Evolutionary conservation across 2,888 invertebrate species (phyloP).

Genomic region (Pharmacophagus antenor): DNA sequence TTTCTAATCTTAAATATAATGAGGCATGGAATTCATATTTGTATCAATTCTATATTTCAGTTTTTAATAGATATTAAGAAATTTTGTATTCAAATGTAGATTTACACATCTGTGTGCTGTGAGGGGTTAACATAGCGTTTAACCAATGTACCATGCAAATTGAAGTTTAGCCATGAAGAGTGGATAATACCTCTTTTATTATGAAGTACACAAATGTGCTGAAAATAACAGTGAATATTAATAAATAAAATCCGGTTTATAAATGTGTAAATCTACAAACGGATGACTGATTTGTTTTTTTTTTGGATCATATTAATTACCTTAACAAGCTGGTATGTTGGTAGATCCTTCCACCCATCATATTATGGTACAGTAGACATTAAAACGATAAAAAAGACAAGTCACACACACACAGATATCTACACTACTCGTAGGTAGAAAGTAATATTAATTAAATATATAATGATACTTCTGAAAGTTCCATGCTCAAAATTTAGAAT

Average conservation of each 20-base stretch:
- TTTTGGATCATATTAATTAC: slow-evolving; percentile 71
- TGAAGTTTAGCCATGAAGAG: slow-evolving; percentile 37
- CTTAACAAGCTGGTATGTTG: slow-evolving; percentile 85
- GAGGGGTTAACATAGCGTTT: slow-evolving; percentile 33
- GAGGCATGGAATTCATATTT: slow-evolving; percentile 61
- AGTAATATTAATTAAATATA: slow-evolving; percentile 33
- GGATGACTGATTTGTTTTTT: slow-evolving; percentile 53
- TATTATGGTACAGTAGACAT: slow-evolving; percentile 77
- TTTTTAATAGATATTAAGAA: slow-evolving; percentile 30
- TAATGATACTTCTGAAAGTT: slow-evolving; percentile 33
- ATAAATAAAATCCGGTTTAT: slow-evolving; percentile 16
- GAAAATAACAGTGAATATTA: slow-evolving; percentile 6
- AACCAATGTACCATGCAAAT: slow-evolving; percentile 39
- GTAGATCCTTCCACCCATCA: slow-evolving; percentile 83
- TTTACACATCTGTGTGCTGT: slow-evolving; percentile 66
- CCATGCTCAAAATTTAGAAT: slow-evolving; percentile 39
- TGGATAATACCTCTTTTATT: slow-evolving; percentile 26
- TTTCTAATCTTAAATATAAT: slow-evolving; percentile 50
- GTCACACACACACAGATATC: slow-evolving; percentile 76
- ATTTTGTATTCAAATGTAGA: slow-evolving; percentile 52
- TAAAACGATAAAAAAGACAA: slow-evolving; percentile 78
- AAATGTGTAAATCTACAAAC: slow-evolving; percentile 75
- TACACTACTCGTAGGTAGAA: slow-evolving; percentile 48
- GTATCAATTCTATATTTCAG: slow-evolving; percentile 38
- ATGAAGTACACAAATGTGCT: slow-evolving; percentile 33